Percentiles rank a stretch among this genome's conserved stretches.
phyloP scores from a whole-genome alignment of 37 sponge, comb jelly and placozoan genomes.

The Mnemiopsis leidyi region DNA sequence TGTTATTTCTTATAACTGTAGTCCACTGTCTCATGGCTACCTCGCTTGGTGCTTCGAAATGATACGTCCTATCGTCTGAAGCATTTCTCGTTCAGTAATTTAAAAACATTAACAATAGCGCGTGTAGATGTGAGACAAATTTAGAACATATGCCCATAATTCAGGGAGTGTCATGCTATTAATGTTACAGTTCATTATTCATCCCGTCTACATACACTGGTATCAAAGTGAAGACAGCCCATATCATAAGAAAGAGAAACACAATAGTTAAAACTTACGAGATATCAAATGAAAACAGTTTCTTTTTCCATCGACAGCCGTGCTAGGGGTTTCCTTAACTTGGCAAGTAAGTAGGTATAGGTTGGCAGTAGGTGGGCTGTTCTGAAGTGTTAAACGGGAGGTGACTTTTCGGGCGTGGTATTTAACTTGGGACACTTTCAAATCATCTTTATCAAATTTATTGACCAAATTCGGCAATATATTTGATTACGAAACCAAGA shows the following conservation, averaged over 20 bases:
- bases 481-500: no score
- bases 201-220: no score
- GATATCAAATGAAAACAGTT: constrained; percentile 57
- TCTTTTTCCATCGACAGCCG: constrained; percentile 49
- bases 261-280: not conserved
- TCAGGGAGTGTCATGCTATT: no score
- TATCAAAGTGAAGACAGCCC: no score
- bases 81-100: no score
- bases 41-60: constrained; percentile 42
- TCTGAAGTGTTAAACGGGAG: not conserved
- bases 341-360: constrained; percentile 52
- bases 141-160: no score
- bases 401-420: not conserved
- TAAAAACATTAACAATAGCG: no score
- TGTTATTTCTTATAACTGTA: constrained; percentile 46
- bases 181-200: no score
- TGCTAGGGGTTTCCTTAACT: constrained; percentile 51
- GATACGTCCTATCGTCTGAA: constrained; percentile 56
- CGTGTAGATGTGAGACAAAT: no score
- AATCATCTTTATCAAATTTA: no score
- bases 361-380: constrained; percentile 15
- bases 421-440: no score
- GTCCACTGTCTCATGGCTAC: constrained; percentile 2
- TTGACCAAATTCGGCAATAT: not conserved
- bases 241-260: no score